Conservation (phyloP, 2,888 invertebrate genomes). For the Volucella inanis region DNA sequence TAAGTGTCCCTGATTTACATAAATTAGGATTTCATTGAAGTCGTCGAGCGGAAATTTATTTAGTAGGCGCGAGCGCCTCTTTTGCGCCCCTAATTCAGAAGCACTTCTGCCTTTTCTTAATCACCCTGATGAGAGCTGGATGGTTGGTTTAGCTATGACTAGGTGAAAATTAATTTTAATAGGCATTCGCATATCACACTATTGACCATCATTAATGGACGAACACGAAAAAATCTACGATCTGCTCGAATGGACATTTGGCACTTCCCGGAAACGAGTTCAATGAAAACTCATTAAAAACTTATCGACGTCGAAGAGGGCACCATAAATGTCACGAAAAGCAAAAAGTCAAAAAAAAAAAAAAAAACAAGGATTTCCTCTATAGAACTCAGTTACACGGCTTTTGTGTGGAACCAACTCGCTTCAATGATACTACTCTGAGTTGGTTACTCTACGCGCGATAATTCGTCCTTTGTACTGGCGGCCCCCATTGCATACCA, state of each 20-base stretch:
- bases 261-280: constrained; percentile 39
- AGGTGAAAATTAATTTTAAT: constrained; percentile 59
- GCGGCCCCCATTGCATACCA: not conserved
- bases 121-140: constrained; percentile 2
- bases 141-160: constrained; percentile 18
- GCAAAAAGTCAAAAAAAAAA: not conserved
- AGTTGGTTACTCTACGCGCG: constrained; percentile 41
- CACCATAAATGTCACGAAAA: constrained; percentile 60
- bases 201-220: constrained; percentile 22
- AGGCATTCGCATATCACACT: constrained; percentile 19
- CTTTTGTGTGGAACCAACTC: constrained; percentile 38
- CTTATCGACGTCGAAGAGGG: constrained; percentile 49
- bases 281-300: constrained; percentile 70
- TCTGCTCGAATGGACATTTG: constrained; percentile 4
- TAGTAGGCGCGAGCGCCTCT: constrained; percentile 47
- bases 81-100: constrained; percentile 19
- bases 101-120: constrained; percentile 23
- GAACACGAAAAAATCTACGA: constrained; percentile 3
- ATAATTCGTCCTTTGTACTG: constrained; percentile 61
- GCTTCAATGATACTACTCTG: constrained; percentile 46
- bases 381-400: constrained; percentile 29
- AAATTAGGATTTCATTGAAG: constrained; percentile 72
- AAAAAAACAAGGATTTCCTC: constrained; percentile 27
- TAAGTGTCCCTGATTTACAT: constrained; percentile 58
- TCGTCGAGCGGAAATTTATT: constrained; percentile 70